Evolutionary conservation across 2,113 vertebrate species (phyloP), one percentile per base, ranked within the genome.

Genomic region (Actinemys pallida): DNA sequence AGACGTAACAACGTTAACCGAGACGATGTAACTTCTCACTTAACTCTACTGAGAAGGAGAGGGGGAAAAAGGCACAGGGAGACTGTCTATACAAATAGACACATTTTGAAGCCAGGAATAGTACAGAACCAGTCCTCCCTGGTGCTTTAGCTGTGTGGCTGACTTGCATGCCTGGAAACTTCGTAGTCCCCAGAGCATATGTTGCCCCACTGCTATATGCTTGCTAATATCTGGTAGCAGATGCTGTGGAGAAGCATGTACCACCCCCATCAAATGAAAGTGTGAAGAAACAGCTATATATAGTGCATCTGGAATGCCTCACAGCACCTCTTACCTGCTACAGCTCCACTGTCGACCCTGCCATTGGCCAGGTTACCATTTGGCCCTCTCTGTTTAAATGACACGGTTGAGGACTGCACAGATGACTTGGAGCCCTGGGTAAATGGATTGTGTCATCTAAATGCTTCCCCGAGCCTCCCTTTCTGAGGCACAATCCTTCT

Each of bases 171-270:
- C 39, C 31, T 75, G 72, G 72, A 75, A 12, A 42, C 17, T 75
- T 42, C 5, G 8, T 75, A 75, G 35, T 25, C 17, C 39, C n/a
- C 10, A 25, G 39, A 42, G n/a, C 39, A 75, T 42, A 22, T 42
- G 39, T 39, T 42, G 20, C 22, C 39, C 20, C n/a, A 25, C 11
- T 45, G 72, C 72, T 78, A 56, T 4, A 80, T 62, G 31, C 14
- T 49, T 0, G 0, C 10, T 88, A 62, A 11, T 79, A 93, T 3
- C 75, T 0, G 0, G 69, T 10, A 91, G 79, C 78, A 83, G 52
- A 83, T 88, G 56, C 49, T 72, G 62, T 2, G 6, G 39, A 7
- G 62, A 57, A 81, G 22, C 82, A 82, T 4, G 5, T 6, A 9
- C 13, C 24, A 22, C 29, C 72, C 29, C 20, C 35, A 10, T 25